Conservation (phyloP, 2,888 invertebrate species). For the Caenorhabditis sulstoni region DNA sequence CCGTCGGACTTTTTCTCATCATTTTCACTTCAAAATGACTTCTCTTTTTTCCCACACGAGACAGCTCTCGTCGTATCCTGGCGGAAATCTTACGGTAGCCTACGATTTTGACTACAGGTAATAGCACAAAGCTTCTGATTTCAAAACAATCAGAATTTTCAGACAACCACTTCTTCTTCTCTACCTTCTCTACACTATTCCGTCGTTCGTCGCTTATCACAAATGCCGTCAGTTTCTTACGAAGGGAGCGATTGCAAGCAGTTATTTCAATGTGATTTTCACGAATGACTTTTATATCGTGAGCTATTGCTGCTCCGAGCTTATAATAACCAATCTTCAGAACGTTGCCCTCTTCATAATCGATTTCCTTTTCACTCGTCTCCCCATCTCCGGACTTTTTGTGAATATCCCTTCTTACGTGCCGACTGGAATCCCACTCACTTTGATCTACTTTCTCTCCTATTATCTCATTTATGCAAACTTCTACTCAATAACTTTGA, state of each 20-base stretch:
- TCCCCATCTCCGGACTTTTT: conserved; percentile 46
- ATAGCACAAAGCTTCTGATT: not conserved
- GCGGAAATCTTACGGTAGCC: not conserved
- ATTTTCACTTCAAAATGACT: conserved; percentile 4
- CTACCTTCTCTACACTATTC: conserved; percentile 38
- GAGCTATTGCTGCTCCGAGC: not conserved
- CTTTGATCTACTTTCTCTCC: conserved; percentile 39
- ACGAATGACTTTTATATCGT: conserved; percentile 50
- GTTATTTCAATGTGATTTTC: conserved; percentile 41
- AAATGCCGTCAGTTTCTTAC: conserved; percentile 29
- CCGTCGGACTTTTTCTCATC: not conserved
- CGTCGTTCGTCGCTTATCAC: conserved; percentile 44
- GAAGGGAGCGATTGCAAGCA: conserved; percentile 6
- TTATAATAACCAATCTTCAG: conserved; percentile 27
- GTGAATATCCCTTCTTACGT: conserved; percentile 23
- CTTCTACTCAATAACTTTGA: conserved; percentile 43
- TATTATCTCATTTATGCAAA: conserved; percentile 54
- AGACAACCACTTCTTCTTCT: conserved; percentile 44
- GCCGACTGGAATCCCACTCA: conserved; percentile 20
- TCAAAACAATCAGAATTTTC: conserved; percentile 7
- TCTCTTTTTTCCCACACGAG: conserved; percentile 3
- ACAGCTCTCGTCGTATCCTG: not conserved
- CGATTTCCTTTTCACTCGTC: conserved; percentile 40
- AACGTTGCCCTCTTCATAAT: conserved; percentile 45
- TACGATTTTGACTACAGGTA: conserved; percentile 37